Evolutionary conservation across 2,888 invertebrate species (phyloP), one percentile per base, ranked within the genome.

Genomic region (Chrysodeixis includens): DNA sequence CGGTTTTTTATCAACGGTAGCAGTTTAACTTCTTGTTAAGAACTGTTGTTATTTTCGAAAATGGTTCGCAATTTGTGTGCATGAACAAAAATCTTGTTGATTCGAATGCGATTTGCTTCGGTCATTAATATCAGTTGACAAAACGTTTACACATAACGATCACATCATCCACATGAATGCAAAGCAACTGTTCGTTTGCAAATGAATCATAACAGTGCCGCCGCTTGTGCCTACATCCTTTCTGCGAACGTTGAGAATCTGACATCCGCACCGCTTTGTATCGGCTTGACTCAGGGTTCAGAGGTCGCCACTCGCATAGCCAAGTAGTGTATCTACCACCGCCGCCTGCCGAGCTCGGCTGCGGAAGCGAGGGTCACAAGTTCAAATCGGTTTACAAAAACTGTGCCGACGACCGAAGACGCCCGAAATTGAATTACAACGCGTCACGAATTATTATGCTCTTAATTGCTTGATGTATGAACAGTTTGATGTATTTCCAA

Each of bases 321-420:
- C 74, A 79, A 78, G 78, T 74, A 68, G 71, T 69, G 61, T 69
- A 62, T 53, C 61, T 71, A 71, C 65, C 58, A 59, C 44, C 61
- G 51, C 56, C 66, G 63, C 63, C 57, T 51, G 64, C 69, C 44
- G 49, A 73, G 67, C 56, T 74, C 74, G 71, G 79, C 79, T 72
- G 84, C 88, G 89, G 88, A 90, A 86, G 84, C 83, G 66, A 77
- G 78, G 89, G 88, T 89, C 89, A 86, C 66, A 79, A 78, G 90
- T 87, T 89, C 88, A 89, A 87, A 84, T 84, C 83, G 78, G 78
- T 79, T 79, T 77, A 77, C 66, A 61, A 80, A 83, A 85, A 85
- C 77, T 85, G 71, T 83, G 85, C 85, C 84, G 82, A 82, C 79
- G 85, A 84, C 78, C 80, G 71, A 61, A 56, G 56, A 66, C 60